Evolutionary conservation across 2,797 vertebrate genomes (phyloP), one percentile per base, ranked within the genome.

Genomic region (Trichosurus vulpecula): DNA sequence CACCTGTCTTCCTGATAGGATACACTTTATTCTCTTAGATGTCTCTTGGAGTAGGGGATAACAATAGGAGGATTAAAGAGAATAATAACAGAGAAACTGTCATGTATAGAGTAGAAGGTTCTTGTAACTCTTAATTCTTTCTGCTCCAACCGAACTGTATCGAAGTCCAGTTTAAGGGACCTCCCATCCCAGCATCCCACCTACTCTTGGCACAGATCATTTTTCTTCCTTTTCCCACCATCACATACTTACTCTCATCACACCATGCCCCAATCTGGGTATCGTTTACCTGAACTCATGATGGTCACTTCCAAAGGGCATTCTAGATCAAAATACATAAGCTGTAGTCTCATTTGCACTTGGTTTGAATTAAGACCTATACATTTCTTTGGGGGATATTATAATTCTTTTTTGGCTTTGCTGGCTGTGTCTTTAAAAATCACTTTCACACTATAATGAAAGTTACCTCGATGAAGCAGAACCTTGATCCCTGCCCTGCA

Each of bases 251-350:
- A 96, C 54, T 55, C 74, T 52, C n/a, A 54, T 96, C 91, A 54
- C 81, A 35, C 66, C 55, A 97, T 92, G 96, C 58, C 89, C 95
- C 94, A 94, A 90, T 94, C 95, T 97, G 94, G 97, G 95, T 52
- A 97, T 94, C 91, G 97, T 97, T 98, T 96, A 95, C 89, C 95
- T 97, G 92, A 96, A 96, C 95, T 96, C 97, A 90, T 97, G 97
- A 97, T 94, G 41, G 95, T 93, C 96, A 90, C 95, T 97, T 97
- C 91, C 91, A 96, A 97, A 96, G 93, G 92, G 95, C 95, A 61
- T 92, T 95, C 97, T 97, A 96, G 97, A 96, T 93, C 74, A 97
- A 97, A 97, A 96, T 96, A 97, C 89, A 98, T 97, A 90, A 97
- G 96, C 95, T 96, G 94, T 96, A 56, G 81, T 92, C 54, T 91